These are phyloP conservation scores for Fulica atra DNA, from an alignment of 2,113 vertebrate species.

Conservation along the genomic window DNA sequence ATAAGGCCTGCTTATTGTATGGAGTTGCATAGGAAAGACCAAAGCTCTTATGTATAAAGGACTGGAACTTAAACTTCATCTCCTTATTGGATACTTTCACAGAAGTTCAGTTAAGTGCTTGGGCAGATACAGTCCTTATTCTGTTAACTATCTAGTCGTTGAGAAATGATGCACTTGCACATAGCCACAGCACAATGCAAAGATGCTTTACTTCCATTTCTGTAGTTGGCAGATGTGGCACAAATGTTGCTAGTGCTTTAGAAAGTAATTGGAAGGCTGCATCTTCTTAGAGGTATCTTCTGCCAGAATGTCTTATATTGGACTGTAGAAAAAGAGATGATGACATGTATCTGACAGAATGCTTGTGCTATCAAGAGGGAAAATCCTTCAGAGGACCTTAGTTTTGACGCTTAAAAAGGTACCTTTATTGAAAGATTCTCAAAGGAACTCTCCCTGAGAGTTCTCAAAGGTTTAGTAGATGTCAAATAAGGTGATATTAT, in stretches of 20 bases:
- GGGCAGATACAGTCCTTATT: not conserved
- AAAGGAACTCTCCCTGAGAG: not conserved
- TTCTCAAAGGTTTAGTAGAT: not conserved
- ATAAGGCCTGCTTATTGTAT: not conserved
- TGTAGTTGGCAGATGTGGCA: fast-evolving
- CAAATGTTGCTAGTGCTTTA: not conserved
- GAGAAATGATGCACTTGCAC: not conserved
- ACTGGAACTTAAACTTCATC: not conserved
- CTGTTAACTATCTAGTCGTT: not conserved
- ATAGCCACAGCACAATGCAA: not conserved
- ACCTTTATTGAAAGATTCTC: not conserved
- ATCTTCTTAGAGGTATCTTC: not conserved
- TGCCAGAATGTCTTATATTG: not conserved
- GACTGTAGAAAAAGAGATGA: not conserved
- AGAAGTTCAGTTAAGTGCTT: not conserved
- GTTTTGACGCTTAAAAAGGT: not conserved
- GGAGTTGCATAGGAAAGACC: fast-evolving
- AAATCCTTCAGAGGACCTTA: not conserved
- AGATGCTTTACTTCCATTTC: not conserved
- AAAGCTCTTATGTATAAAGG: not conserved
- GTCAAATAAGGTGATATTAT: not conserved
- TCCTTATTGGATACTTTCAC: not conserved
- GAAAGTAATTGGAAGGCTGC: not conserved
- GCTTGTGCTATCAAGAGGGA: not conserved
- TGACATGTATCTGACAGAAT: not conserved